These are phyloP conservation scores for Ramphastos sulfuratus DNA, from an alignment of 2,113 vertebrate genomes.

Conservation along the genomic window DNA sequence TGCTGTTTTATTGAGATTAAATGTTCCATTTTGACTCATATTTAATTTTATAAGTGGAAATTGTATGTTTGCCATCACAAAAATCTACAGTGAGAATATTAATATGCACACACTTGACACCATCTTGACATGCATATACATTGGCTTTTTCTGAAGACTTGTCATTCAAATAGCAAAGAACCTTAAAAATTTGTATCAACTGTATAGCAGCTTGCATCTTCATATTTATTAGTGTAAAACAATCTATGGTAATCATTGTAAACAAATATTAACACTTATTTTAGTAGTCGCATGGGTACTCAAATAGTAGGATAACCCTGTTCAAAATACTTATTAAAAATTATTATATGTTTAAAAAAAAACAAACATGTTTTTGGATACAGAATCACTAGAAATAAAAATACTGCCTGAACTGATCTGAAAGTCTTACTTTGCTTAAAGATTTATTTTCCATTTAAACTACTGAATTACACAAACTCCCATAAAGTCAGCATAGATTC, in stretches of 20 bases:
- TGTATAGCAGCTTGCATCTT: neutral
- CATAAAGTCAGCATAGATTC: neutral
- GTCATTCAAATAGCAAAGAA: neutral
- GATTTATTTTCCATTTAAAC: neutral
- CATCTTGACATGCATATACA: conserved; percentile 1
- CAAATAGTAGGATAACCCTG: neutral
- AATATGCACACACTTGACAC: neutral
- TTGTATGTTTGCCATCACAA: conserved; percentile 34
- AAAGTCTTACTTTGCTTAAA: neutral
- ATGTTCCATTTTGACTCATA: conserved; percentile 54
- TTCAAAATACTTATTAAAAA: neutral
- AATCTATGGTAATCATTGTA: neutral
- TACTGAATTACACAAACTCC: neutral
- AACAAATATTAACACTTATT: neutral
- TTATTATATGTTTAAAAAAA: neutral
- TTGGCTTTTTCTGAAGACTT: conserved; percentile 39
- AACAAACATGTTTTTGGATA: neutral
- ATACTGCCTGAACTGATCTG: neutral
- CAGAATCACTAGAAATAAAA: neutral
- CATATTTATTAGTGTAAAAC: neutral
- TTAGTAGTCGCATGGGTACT: neutral
- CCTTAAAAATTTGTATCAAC: neutral
- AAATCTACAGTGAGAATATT: conserved; percentile 51
- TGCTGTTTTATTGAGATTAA: conserved; percentile 38
- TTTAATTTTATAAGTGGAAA: conserved; percentile 48